Conservation (phyloP, 2,113 vertebrate species). For the Pygoscelis antarcticus region DNA sequence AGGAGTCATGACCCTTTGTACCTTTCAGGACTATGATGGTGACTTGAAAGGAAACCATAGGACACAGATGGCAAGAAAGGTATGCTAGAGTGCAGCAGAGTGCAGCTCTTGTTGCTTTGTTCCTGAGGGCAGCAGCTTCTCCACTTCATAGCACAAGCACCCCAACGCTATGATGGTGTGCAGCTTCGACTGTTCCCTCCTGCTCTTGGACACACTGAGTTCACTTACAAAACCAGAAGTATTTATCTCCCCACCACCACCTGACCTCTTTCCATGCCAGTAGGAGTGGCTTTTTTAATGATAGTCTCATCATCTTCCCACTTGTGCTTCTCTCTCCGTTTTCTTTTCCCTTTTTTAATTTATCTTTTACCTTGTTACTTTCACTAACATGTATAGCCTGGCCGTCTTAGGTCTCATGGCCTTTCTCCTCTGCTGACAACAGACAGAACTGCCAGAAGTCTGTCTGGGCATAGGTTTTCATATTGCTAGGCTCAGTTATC, state of each 20-base stretch:
- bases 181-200: background rate
- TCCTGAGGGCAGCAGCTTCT: background rate
- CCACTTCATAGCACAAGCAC: background rate
- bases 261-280: background rate
- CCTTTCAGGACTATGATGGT: background rate
- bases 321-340: background rate
- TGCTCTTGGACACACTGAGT: background rate
- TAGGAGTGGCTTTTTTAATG: background rate
- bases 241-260: background rate
- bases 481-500: background rate
- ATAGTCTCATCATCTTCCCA: background rate
- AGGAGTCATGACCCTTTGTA: background rate
- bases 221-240: background rate
- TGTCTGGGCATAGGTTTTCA: background rate
- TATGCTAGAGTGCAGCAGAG: background rate
- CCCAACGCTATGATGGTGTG: accelerated
- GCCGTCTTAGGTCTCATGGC: background rate
- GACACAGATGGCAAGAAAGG: background rate
- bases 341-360: background rate
- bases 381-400: background rate
- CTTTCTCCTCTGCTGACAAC: background rate
- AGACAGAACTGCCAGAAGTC: background rate
- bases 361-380: background rate
- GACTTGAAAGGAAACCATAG: background rate
- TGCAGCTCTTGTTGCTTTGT: background rate